Evolutionary conservation across 2,888 invertebrate genomes (phyloP).

Genomic region (Hyalella azteca): DNA sequence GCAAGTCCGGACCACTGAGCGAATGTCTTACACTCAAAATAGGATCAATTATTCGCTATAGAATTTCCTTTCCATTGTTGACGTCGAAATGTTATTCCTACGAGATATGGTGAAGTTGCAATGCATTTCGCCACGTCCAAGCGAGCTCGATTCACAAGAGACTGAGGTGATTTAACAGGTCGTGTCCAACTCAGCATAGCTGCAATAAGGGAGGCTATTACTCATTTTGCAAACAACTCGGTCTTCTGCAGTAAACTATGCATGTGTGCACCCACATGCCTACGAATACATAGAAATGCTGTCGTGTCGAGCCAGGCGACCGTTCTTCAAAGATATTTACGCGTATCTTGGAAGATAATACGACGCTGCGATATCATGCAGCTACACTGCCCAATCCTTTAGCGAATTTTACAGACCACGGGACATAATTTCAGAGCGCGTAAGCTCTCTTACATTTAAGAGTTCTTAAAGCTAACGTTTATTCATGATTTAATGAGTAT

Average conservation of each 20-base stretch:
- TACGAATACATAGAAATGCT: slow-evolving; percentile 32
- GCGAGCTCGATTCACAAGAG: slow-evolving; percentile 8
- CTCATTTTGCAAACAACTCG: slow-evolving; percentile 37
- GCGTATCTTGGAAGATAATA: slow-evolving; percentile 12
- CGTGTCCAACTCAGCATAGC: slow-evolving; percentile 37
- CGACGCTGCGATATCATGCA: no score
- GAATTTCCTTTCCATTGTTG: neutral
- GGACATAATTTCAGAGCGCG: no score
- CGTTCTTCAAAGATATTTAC: slow-evolving; percentile 32
- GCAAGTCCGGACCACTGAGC: slow-evolving; percentile 10
- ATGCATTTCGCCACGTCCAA: neutral
- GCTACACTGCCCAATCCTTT: no score
- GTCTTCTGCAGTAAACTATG: slow-evolving; percentile 37
- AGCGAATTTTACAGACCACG: no score
- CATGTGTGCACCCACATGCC: slow-evolving; percentile 37
- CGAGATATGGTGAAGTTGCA: neutral
- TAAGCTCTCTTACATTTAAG: no score
- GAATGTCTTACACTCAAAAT: slow-evolving; percentile 18
- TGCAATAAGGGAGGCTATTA: slow-evolving; percentile 37
- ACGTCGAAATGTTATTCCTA: neutral
- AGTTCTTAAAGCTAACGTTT: no score
- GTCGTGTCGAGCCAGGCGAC: neutral
- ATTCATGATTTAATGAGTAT: no score
- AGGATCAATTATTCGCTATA: neutral
- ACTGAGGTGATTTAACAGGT: slow-evolving; percentile 37